Evolutionary conservation across 2,888 invertebrate genomes (phyloP).

Genomic region (Lasioglossum vierecki): DNA sequence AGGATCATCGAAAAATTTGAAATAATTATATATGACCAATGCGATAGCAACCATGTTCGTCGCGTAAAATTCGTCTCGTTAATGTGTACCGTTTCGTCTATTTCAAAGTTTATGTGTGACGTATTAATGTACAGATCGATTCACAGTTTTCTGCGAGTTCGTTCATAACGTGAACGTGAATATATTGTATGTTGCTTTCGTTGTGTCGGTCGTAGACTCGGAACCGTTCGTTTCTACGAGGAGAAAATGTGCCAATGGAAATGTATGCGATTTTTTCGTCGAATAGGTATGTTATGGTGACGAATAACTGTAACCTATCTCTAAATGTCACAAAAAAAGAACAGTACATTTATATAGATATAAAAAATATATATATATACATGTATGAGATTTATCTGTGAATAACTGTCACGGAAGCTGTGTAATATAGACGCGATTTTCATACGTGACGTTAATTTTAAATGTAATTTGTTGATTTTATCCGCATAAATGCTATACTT

Average conservation of each 20-base stretch:
- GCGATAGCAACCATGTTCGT: constrained; percentile 51
- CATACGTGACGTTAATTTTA: constrained; percentile 53
- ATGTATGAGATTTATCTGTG: constrained; percentile 51
- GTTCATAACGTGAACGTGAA: constrained; percentile 45
- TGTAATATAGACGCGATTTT: constrained; percentile 66
- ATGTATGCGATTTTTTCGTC: constrained; percentile 48
- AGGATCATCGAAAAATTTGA: neutral
- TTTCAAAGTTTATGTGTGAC: constrained; percentile 69
- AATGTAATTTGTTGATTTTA: constrained; percentile 47
- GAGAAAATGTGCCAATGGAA: constrained; percentile 67
- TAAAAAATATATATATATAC: constrained; percentile 25
- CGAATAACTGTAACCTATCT: constrained; percentile 58
- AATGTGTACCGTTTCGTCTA: constrained; percentile 66
- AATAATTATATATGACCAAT: neutral
- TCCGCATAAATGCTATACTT: constrained; percentile 50
- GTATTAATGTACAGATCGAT: constrained; percentile 55
- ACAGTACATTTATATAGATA: constrained; percentile 47
- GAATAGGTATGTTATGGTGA: constrained; percentile 27
- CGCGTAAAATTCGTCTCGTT: constrained; percentile 61
- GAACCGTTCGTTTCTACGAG: constrained; percentile 41
- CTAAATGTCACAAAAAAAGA: constrained; percentile 50
- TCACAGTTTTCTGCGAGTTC: constrained; percentile 18
- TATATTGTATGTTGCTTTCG: constrained; percentile 55
- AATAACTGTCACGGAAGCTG: constrained; percentile 49
- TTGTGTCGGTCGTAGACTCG: constrained; percentile 52